Conservation (phyloP, 2,888 invertebrate species). For the Axea sp. region DNA sequence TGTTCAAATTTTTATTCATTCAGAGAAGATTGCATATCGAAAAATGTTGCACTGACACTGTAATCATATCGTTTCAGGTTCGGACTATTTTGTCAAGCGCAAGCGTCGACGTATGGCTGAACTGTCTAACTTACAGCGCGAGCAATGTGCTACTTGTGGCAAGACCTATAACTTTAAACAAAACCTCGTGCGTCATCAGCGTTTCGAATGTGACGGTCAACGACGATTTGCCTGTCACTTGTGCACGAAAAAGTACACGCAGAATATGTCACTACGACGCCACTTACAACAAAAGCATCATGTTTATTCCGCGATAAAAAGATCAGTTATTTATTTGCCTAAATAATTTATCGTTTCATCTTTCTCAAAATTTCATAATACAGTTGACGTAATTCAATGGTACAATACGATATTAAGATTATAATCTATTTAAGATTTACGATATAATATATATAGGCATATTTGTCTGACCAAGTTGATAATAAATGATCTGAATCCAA, state of each 20-base stretch:
- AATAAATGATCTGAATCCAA: neutral
- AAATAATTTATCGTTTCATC: too few relatives aligned
- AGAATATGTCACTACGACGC: conserved; percentile 81
- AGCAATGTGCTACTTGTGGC: conserved; percentile 72
- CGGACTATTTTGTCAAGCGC: neutral
- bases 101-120: conserved; percentile 11
- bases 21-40: too few relatives aligned
- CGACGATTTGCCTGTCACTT: conserved; percentile 84
- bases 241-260: conserved; percentile 85
- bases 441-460: too few relatives aligned
- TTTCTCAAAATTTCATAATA: too few relatives aligned
- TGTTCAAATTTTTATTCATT: neutral
- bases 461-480: too few relatives aligned
- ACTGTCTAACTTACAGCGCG: conserved; percentile 9
- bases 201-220: conserved; percentile 80
- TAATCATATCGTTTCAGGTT: conserved; percentile 29
- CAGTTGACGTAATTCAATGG: too few relatives aligned
- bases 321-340: conserved; percentile 7
- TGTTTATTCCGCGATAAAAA: conserved; percentile 60
- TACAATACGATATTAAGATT: too few relatives aligned
- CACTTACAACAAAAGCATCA: conserved; percentile 69
- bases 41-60: conserved; percentile 1
- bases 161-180: conserved; percentile 71
- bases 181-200: conserved; percentile 74
- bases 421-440: too few relatives aligned